These are phyloP conservation scores for Coleophora deauratella DNA, from an alignment of 2,888 invertebrate genomes.

Conservation along the genomic window DNA sequence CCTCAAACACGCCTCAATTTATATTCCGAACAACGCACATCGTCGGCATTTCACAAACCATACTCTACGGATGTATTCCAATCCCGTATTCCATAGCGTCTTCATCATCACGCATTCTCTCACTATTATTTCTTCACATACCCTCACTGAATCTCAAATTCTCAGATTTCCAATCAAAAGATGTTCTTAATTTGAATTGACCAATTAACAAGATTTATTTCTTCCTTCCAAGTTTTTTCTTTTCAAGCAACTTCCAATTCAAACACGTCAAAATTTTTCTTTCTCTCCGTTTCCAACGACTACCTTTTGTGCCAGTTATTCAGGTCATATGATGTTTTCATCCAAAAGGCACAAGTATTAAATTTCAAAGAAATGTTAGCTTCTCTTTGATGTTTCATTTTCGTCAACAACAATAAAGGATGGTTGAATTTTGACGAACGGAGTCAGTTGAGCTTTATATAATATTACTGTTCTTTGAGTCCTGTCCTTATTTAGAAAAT, in stretches of 20 bases:
- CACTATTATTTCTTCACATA: constrained; percentile 13
- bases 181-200: constrained; percentile 57
- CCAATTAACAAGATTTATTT: constrained; percentile 66
- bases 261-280: too few relatives aligned
- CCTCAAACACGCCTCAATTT: constrained; percentile 14
- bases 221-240: constrained; percentile 33
- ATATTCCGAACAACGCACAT: neutral
- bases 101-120: constrained; percentile 14
- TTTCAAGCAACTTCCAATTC: too few relatives aligned
- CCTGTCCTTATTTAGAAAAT: constrained; percentile 5
- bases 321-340: neutral
- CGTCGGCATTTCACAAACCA: neutral
- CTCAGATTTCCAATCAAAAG: constrained; percentile 51
- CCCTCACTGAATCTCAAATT: constrained; percentile 30
- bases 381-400: constrained; percentile 41
- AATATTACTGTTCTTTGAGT: too few relatives aligned
- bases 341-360: too few relatives aligned
- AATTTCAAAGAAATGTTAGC: constrained; percentile 27
- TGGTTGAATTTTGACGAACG: neutral
- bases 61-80: constrained; percentile 4
- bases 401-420: constrained; percentile 32
- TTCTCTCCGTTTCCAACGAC: constrained; percentile 36
- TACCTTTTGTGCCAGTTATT: constrained; percentile 39
- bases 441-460: too few relatives aligned
- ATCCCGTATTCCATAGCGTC: constrained; percentile 24